Percentiles rank a stretch among this genome's conserved stretches.
Conservation (phyloP, 2,888 invertebrate species). For the Smittia sp. region DNA sequence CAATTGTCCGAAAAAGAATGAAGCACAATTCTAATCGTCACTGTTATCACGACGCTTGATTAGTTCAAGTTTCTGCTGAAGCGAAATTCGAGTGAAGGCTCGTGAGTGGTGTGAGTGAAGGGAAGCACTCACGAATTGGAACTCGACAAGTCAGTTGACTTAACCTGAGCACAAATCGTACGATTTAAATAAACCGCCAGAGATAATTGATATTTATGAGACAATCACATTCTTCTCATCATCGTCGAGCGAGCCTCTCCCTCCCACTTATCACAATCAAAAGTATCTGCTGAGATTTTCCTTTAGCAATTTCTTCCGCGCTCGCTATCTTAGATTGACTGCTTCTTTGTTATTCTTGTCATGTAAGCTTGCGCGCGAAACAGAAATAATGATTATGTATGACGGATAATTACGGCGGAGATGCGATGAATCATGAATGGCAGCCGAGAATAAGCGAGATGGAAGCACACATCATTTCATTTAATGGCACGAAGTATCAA, state of each 20-base stretch:
- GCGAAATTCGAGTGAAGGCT: neutral
- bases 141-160: too few relatives aligned
- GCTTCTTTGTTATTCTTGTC: conserved; percentile 32
- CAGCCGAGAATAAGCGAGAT: neutral
- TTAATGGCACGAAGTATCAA: neutral
- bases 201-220: conserved; percentile 36
- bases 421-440: neutral
- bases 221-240: conserved; percentile 9
- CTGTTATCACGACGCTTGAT: neutral
- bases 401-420: conserved; percentile 28
- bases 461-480: neutral
- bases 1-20: too few relatives aligned
- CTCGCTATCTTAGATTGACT: neutral
- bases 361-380: conserved; percentile 1
- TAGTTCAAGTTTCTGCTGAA: neutral
- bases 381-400: conserved; percentile 32
- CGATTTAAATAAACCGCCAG: neutral
- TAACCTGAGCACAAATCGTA: neutral
- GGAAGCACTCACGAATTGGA: too few relatives aligned
- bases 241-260: neutral
- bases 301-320: neutral
- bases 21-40: neutral
- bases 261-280: conserved; percentile 1
- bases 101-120: too few relatives aligned
- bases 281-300: conserved; percentile 26